Percentiles rank a stretch among this genome's conserved stretches.
phyloP scores from a whole-genome alignment of 1,140 invertebrate genomes.

The Eumeta japonica region DNA sequence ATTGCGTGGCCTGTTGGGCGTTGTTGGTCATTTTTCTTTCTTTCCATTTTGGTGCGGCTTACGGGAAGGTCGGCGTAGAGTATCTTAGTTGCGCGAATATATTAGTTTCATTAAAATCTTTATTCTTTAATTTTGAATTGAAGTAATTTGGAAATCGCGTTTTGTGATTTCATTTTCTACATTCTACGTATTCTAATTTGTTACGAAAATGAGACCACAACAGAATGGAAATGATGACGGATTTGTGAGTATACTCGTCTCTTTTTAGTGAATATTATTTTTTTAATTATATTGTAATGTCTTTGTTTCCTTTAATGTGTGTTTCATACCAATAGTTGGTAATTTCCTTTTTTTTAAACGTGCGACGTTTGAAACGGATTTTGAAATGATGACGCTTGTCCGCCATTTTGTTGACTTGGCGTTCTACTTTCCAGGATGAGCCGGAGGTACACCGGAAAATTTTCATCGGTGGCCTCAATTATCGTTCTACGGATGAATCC shows the following conservation, averaged over 20 bases:
- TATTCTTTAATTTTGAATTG: no score
- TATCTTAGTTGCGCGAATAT: no score
- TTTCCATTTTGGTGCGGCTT: slow-evolving; percentile 50
- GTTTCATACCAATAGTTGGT: background rate
- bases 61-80: slow-evolving; percentile 12
- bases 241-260: slow-evolving; percentile 35
- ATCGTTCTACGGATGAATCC: slow-evolving; percentile 91
- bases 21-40: slow-evolving; percentile 11
- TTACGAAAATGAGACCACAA: slow-evolving; percentile 38
- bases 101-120: no score
- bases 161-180: no score
- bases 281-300: background rate
- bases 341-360: no score
- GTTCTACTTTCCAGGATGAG: slow-evolving; percentile 62
- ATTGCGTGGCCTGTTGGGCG: no score
- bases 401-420: slow-evolving; percentile 46
- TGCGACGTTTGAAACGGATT: slow-evolving; percentile 1
- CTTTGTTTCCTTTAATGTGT: slow-evolving; percentile 5
- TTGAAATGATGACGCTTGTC: slow-evolving; percentile 12
- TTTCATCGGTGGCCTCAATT: slow-evolving; percentile 96
- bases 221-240: slow-evolving; percentile 47
- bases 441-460: slow-evolving; percentile 94
- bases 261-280: slow-evolving; percentile 1
- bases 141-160: no score
- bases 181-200: no score